A percentile compares a stretch with the other conserved stretches of the same genome.
phyloP scores from a whole-genome alignment of 2,797 vertebrate genomes.

The Morelia viridis region DNA sequence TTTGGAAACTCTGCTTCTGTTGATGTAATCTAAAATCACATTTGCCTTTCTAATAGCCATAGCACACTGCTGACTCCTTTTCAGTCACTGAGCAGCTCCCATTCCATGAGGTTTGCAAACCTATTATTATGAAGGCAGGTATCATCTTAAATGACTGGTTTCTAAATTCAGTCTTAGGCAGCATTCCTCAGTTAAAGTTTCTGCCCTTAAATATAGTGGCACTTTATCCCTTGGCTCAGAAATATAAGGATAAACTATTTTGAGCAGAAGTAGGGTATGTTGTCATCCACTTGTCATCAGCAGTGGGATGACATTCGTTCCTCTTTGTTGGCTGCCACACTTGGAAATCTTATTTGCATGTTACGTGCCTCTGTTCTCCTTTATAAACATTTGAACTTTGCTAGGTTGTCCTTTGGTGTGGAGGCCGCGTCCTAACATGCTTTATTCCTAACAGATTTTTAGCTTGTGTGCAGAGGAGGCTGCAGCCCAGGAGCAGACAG shows the following conservation, averaged over 20 bases:
- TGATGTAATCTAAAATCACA: not conserved
- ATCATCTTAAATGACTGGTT: not conserved
- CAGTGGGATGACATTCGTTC: too few relatives aligned
- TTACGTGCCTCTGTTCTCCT: not conserved
- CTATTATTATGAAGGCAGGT: not conserved
- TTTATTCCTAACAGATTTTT: slow-evolving; percentile 78
- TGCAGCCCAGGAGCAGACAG: slow-evolving; percentile 95
- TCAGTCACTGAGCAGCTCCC: not conserved
- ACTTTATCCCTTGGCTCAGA: not conserved
- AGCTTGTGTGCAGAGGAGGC: slow-evolving; percentile 91
- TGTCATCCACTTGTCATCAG: not conserved
- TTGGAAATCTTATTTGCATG: not conserved
- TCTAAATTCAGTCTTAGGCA: not conserved
- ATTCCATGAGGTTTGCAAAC: not conserved
- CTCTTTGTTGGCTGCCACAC: not conserved
- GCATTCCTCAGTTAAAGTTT: not conserved
- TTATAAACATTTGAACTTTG: not conserved
- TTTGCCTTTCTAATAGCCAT: not conserved
- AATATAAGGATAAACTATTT: not conserved
- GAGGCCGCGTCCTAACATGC: too few relatives aligned
- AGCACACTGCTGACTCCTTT: not conserved
- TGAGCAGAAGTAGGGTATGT: not conserved
- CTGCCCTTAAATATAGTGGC: not conserved
- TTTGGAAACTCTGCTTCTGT: not conserved
- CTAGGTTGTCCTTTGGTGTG: not conserved